Evolutionary conservation across 1,140 invertebrate genomes (phyloP).

Genomic region (Onthophagus taurus): DNA sequence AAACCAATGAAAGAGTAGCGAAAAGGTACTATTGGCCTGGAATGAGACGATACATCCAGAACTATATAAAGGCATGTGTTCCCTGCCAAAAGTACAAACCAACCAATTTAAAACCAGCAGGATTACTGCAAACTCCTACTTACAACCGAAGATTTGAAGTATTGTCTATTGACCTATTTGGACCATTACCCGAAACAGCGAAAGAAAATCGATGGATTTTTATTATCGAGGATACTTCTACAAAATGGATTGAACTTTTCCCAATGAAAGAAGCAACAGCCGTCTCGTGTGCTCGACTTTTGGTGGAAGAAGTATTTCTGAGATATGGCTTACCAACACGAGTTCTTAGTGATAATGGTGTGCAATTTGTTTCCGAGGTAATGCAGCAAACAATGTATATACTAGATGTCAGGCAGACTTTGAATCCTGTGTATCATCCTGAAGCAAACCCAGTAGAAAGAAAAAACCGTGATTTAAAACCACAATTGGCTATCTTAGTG

Average conservation of each 20-base stretch:
- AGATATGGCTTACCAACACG: conserved; percentile 22
- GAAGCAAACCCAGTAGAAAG: conserved; percentile 34
- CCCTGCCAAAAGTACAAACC: conserved; percentile 21
- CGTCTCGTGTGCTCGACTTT: not conserved
- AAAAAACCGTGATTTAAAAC: conserved; percentile 19
- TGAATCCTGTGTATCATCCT: conserved; percentile 33
- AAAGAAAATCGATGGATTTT: conserved; percentile 8
- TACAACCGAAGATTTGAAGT: conserved; percentile 20
- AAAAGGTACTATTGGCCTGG: conserved; percentile 19
- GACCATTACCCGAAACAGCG: too few relatives aligned
- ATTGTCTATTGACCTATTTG: conserved; percentile 31
- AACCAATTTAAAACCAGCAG: conserved; percentile 18
- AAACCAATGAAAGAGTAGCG: conserved; percentile 8
- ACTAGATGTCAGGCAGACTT: conserved; percentile 25
- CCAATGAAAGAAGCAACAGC: conserved; percentile 4
- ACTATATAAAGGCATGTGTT: conserved; percentile 15
- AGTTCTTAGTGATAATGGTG: conserved; percentile 27
- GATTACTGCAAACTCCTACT: conserved; percentile 18
- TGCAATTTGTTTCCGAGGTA: conserved; percentile 23
- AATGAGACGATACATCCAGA: not conserved
- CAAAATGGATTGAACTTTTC: conserved; percentile 10
- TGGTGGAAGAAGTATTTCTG: conserved; percentile 16
- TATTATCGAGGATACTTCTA: conserved; percentile 2
- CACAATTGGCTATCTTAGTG: conserved; percentile 12
- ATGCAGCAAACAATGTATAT: conserved; percentile 23